Conservation (phyloP, 2,797 vertebrate species). For the Dendrocincla tyrannina region DNA sequence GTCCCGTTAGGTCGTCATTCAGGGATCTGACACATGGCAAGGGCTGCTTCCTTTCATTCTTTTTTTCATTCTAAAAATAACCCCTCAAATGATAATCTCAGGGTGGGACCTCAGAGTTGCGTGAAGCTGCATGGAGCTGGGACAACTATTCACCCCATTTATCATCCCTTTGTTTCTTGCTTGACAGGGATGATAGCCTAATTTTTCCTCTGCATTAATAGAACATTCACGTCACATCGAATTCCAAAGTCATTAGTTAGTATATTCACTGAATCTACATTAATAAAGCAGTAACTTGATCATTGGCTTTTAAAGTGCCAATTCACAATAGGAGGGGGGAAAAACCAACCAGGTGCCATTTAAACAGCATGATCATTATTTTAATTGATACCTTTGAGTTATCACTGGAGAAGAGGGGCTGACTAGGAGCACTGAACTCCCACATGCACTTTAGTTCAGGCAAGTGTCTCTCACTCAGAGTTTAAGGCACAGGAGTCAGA, state of each 20-base stretch:
- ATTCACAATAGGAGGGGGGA: neutral
- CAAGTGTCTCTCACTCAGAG: neutral
- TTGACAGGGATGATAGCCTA: constrained; percentile 31
- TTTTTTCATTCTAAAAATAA: constrained; percentile 6
- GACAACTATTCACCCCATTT: constrained; percentile 3
- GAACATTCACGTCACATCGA: constrained; percentile 53
- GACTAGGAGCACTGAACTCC: neutral
- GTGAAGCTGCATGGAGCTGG: constrained; percentile 16
- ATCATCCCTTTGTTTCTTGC: constrained; percentile 52
- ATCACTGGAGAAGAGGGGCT: neutral
- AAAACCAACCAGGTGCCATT: constrained; percentile 19
- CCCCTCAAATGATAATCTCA: constrained; percentile 13
- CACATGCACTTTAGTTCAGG: neutral
- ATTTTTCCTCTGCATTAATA: constrained; percentile 44
- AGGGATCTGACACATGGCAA: neutral
- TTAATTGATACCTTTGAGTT: constrained; percentile 45
- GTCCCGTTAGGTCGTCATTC: neutral
- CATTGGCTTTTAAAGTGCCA: constrained; percentile 51
- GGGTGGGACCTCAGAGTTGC: constrained; percentile 8
- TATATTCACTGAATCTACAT: constrained; percentile 48
- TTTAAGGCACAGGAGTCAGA: neutral
- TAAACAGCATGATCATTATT: constrained; percentile 33
- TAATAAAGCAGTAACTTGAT: constrained; percentile 58
- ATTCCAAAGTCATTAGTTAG: constrained; percentile 66
- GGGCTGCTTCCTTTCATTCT: neutral